Conservation (phyloP, 2,888 invertebrate species). For the Marasmarcha lunaedactyla region DNA sequence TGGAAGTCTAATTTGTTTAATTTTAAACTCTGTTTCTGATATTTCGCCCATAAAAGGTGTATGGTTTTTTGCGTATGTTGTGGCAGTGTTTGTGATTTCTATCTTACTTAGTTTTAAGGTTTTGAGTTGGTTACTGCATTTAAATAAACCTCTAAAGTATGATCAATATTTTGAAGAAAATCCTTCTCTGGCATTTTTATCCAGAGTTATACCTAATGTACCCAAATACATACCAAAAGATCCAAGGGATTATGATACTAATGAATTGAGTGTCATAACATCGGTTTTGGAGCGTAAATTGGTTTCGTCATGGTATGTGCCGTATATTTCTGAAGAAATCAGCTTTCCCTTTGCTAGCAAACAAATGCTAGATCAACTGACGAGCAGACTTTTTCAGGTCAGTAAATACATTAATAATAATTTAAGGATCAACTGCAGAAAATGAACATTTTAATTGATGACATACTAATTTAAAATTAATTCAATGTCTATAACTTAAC, state of each 20-base stretch:
- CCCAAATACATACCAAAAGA: conserved; percentile 18
- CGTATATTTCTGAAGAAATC: conserved; percentile 58
- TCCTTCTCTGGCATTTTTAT: conserved; percentile 31
- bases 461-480: no score
- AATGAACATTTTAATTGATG: no score
- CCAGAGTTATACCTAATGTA: conserved; percentile 26
- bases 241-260: conserved; percentile 51
- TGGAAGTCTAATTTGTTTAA: conserved; percentile 35
- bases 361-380: conserved; percentile 61
- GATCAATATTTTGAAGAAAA: conserved; percentile 31
- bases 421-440: no score
- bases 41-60: conserved; percentile 50
- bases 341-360: conserved; percentile 64
- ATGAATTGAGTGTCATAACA: conserved; percentile 55
- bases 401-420: conserved; percentile 13
- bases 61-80: conserved; percentile 51
- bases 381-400: conserved; percentile 57
- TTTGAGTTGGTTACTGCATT: conserved; percentile 62
- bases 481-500: no score
- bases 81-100: conserved; percentile 47
- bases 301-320: conserved; percentile 61
- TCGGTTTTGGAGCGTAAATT: conserved; percentile 52
- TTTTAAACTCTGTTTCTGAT: conserved; percentile 44
- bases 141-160: conserved; percentile 63
- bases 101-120: conserved; percentile 60